phyloP scores from a whole-genome alignment of 1,140 invertebrate species.

The Trialeurodes vaporariorum region DNA sequence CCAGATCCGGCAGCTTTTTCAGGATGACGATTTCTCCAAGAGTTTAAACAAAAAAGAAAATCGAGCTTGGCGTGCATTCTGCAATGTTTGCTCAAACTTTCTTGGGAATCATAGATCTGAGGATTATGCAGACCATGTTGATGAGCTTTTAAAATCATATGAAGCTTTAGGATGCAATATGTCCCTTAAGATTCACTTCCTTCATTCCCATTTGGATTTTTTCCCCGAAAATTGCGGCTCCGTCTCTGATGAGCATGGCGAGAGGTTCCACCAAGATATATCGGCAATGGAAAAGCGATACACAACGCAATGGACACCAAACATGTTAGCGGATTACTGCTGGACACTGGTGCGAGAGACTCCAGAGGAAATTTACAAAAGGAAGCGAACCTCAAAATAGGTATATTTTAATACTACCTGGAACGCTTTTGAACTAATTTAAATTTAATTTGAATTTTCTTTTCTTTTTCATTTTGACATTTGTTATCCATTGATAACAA shows the following conservation, averaged over 20 bases:
- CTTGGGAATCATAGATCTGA: not conserved
- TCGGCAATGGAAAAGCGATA: not conserved
- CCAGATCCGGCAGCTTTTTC: not conserved
- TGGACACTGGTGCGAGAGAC: not conserved
- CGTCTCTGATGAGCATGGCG: constrained; percentile 27
- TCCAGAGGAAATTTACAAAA: not conserved
- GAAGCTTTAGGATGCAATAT: not conserved
- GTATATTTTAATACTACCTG: no score
- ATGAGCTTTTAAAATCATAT: not conserved
- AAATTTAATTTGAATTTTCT: no score
- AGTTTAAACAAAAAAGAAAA: constrained; percentile 8
- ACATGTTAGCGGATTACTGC: constrained; percentile 5
- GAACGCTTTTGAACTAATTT: no score
- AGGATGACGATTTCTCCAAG: constrained; percentile 12
- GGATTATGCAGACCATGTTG: not conserved
- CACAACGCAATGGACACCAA: not conserved
- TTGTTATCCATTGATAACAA: no score
- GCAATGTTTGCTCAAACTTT: constrained; percentile 2
- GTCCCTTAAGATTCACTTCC: constrained; percentile 25
- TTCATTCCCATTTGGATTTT: constrained; percentile 32
- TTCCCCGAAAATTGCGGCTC: constrained; percentile 31
- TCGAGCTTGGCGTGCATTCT: constrained; percentile 8
- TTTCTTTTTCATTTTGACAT: no score
- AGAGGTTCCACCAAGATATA: constrained; percentile 18
- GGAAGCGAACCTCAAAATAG: no score